A percentile compares a stretch with the other conserved stretches of the same genome.
Conservation (phyloP, 1,140 invertebrate genomes). For the Eumeta japonica region DNA sequence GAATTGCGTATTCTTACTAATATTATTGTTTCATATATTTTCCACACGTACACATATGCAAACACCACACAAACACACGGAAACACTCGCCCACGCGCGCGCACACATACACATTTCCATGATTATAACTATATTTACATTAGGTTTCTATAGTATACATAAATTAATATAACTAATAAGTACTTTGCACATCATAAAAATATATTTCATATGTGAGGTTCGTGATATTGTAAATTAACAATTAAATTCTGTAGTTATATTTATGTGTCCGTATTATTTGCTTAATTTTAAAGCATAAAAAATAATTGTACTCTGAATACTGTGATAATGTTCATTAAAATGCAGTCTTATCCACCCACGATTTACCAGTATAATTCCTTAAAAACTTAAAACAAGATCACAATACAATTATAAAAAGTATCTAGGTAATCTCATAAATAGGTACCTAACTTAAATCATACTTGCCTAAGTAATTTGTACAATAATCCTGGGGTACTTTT, state of each 20-base stretch:
- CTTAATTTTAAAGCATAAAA: too few relatives aligned
- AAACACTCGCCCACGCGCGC: too few relatives aligned
- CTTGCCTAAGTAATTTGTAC: constrained; percentile 54
- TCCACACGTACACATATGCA: too few relatives aligned
- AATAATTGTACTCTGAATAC: constrained; percentile 14
- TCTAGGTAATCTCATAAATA: constrained; percentile 57
- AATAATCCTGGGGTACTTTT: constrained; percentile 40
- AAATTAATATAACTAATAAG: constrained; percentile 58
- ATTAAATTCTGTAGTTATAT: too few relatives aligned
- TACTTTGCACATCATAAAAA: constrained; percentile 49
- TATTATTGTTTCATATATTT: too few relatives aligned
- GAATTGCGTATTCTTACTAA: too few relatives aligned
- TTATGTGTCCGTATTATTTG: too few relatives aligned
- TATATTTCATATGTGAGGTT: not conserved
- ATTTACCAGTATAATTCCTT: constrained; percentile 29
- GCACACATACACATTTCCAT: too few relatives aligned
- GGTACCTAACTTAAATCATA: constrained; percentile 39
- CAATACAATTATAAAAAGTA: constrained; percentile 34
- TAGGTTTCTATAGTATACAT: too few relatives aligned
- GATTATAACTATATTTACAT: constrained; percentile 44
- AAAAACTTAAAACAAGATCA: constrained; percentile 46
- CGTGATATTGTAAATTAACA: constrained; percentile 6
- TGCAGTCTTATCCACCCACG: constrained; percentile 52
- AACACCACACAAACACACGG: too few relatives aligned
- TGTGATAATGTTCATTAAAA: constrained; percentile 36